phyloP scores from a whole-genome alignment of 2,888 invertebrate genomes.

The Rhopalosiphum nymphaeae region DNA sequence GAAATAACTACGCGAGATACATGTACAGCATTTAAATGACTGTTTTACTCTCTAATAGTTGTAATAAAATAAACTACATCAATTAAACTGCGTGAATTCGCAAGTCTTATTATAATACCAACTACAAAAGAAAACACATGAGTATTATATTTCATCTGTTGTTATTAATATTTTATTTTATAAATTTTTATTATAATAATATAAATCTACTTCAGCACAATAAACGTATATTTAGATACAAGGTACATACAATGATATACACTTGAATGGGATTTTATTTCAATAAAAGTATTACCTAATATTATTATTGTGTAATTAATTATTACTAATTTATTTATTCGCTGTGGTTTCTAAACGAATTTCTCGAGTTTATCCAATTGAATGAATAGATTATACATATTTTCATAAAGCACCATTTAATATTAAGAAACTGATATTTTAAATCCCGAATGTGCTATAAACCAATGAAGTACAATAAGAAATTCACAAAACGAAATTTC shows the following conservation, averaged over 20 bases:
- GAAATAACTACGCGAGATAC: conserved; percentile 23
- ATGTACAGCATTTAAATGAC: neutral
- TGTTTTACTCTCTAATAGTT: conserved; percentile 22
- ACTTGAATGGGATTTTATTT: neutral
- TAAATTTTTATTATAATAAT: neutral
- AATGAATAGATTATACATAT: neutral
- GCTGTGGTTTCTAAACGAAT: neutral
- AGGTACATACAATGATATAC: neutral
- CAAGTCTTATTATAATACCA: conserved; percentile 10
- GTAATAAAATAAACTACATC: conserved; percentile 7
- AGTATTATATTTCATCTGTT: neutral
- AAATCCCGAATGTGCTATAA: neutral
- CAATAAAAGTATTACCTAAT: neutral
- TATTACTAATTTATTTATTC: neutral
- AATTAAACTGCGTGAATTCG: conserved; percentile 20
- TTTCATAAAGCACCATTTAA: neutral
- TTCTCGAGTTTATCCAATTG: neutral
- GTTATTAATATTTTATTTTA: neutral
- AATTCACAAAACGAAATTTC: neutral
- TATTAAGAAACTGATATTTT: neutral
- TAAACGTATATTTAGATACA: neutral
- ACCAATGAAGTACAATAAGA: neutral
- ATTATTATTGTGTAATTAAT: neutral
- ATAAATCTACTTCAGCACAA: neutral
- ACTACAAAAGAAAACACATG: neutral